These are phyloP conservation scores for Holocentrus rufus DNA, from an alignment of 2,797 vertebrate genomes.

Conservation along the genomic window DNA sequence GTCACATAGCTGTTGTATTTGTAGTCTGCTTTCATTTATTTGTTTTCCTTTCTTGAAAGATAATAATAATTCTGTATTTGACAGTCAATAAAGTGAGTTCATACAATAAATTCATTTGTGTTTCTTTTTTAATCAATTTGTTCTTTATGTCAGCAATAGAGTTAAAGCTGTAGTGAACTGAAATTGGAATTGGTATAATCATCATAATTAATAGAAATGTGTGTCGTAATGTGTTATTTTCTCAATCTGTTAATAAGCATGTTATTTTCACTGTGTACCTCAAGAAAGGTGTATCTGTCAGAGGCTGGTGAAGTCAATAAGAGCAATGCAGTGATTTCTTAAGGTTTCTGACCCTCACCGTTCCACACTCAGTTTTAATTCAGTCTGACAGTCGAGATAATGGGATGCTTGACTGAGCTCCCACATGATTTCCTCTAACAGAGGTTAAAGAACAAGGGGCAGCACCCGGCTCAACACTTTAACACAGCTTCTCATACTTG, in stretches of 20 bases:
- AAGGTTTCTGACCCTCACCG: not conserved
- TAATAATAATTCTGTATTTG: not conserved
- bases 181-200: too few species aligned
- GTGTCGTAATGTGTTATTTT: not conserved
- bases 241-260: not conserved
- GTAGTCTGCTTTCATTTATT: not conserved
- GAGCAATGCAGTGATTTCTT: not conserved
- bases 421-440: not conserved
- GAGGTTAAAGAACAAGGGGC: not conserved
- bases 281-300: too few species aligned
- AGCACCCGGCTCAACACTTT: too few species aligned
- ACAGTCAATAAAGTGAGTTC: not conserved
- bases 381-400: constrained; percentile 21
- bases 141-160: too few species aligned
- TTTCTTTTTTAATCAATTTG: not conserved
- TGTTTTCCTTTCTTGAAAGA: not conserved
- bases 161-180: too few species aligned
- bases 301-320: not conserved
- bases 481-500: too few species aligned
- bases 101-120: not conserved
- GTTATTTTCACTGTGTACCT: too few species aligned
- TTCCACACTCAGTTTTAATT: constrained; percentile 5
- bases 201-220: too few species aligned
- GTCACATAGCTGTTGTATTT: not conserved
- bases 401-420: not conserved